Base-by-base conservation (phyloP, 30 jellyfish, hydroid and myxozoan genomes). In the Pseudorhiza aurosa region DNA sequence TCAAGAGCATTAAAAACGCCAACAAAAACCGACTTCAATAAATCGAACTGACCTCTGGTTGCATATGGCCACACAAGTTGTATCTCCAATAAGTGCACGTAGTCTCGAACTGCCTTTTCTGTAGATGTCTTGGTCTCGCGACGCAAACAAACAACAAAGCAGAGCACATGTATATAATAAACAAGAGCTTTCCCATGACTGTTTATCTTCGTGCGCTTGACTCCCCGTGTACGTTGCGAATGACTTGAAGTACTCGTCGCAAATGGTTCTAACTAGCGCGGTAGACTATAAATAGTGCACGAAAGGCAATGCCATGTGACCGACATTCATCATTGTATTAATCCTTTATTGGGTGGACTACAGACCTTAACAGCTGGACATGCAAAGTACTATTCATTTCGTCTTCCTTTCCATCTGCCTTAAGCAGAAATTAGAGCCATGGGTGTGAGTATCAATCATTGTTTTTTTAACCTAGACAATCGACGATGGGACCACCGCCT, bases 41-140 rank as follows among this genome's bases (percentile, higher is more conserved):
- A 47, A 7, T 12, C 19, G 24, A 53, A 21, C 67, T 53, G 1
- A 53, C 67, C 11, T 19, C 9, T 5, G 67, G 18, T 15, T 18
- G 18, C 72, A 53, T 17, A 0, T 49, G 22, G 37, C 58, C 83
- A 31, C 83, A 70, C 21, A 70, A 71, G 47, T 70, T 27, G 22
- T 70, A 70, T 70, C 83, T 44, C 83, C 83, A 70, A 53, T 70
- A 70, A 2, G 83, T 70, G 71, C 83, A 70, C 4, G 83, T 44
- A 25, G 83, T 44, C 22, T 47, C 22, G 37, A 46, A 70, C 43
- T 70, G 83, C 49, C 83, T 45, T 14, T 70, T 70, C 14, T 45
- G 21, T 51, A 44, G 71, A 37, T 70, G 18, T 22, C 39, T 44
- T 10, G 83, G 83, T 36, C 83, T 29, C 26, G 83, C 57, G 2